Conservation (phyloP, 2,113 vertebrate genomes). For the Scortum barcoo region DNA sequence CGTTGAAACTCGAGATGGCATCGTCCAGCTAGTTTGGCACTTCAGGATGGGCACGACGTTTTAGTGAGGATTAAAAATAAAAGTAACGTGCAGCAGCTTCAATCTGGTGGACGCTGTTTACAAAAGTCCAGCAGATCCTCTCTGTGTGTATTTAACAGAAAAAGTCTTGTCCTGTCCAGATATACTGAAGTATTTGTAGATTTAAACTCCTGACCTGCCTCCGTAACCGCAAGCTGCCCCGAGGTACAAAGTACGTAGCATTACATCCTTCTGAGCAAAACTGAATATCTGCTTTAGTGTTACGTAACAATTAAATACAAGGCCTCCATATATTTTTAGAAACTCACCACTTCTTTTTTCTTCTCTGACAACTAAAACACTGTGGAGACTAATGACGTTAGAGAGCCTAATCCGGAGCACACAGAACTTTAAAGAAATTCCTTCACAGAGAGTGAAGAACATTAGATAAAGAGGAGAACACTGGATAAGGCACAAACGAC, state of each 20-base stretch:
- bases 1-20: conserved; percentile 62
- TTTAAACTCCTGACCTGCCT: conserved; percentile 6
- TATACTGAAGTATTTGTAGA: background rate
- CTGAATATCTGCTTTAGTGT: conserved; percentile 21
- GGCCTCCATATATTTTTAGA: conserved; percentile 35
- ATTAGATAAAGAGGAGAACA: conserved; percentile 32
- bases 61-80: conserved; percentile 38
- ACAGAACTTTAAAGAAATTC: conserved; percentile 20
- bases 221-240: background rate
- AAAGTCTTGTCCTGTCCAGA: background rate
- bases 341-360: background rate
- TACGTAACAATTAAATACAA: conserved; percentile 31
- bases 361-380: conserved; percentile 11
- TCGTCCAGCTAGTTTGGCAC: conserved; percentile 11
- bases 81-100: conserved; percentile 1
- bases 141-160: background rate
- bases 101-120: conserved; percentile 6
- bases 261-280: conserved; percentile 21
- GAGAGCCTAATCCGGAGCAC: conserved; percentile 31
- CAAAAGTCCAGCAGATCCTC: too few relatives aligned
- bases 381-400: conserved; percentile 35
- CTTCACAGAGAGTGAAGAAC: conserved; percentile 12
- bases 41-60: conserved; percentile 10
- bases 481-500: conserved; percentile 11
- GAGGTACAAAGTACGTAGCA: background rate